A percentile compares a stretch with the other conserved stretches of the same genome.
phyloP scores from a whole-genome alignment of 2,888 invertebrate genomes.

The Nomada fucata region DNA sequence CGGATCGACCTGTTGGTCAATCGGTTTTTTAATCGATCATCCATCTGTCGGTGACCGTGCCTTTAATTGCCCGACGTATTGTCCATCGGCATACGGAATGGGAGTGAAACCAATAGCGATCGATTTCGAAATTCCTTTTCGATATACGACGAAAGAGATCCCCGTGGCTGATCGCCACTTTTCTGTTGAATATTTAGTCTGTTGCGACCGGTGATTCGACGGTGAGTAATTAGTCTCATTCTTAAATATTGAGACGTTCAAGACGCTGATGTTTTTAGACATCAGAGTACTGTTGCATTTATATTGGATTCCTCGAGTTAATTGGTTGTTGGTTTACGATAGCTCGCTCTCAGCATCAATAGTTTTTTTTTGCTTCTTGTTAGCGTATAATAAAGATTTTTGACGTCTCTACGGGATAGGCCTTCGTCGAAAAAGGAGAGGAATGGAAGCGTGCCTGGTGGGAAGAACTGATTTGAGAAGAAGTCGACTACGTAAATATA shows the following conservation, averaged over 20 bases:
- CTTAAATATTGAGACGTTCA: background rate
- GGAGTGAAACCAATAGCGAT: constrained; percentile 40
- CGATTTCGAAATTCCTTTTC: constrained; percentile 27
- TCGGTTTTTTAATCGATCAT: constrained; percentile 52
- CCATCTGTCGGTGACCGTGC: constrained; percentile 35
- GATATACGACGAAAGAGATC: background rate
- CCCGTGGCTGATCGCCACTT: background rate
- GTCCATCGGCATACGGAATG: constrained; percentile 32
- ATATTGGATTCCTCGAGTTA: background rate
- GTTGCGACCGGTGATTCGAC: no score
- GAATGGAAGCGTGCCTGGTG: background rate
- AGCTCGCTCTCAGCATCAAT: background rate
- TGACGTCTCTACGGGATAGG: background rate
- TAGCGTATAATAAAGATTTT: constrained; percentile 9
- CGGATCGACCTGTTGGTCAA: constrained; percentile 22
- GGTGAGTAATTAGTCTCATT: no score
- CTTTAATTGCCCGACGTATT: constrained; percentile 36
- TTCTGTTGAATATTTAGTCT: background rate
- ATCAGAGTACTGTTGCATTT: no score
- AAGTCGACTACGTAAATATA: background rate
- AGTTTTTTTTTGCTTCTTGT: background rate
- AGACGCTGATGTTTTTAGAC: background rate
- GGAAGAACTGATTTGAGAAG: background rate
- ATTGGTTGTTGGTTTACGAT: background rate
- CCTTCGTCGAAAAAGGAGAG: constrained; percentile 5